Conservation (phyloP, 2,797 vertebrate species). For the Scleropages formosus region DNA sequence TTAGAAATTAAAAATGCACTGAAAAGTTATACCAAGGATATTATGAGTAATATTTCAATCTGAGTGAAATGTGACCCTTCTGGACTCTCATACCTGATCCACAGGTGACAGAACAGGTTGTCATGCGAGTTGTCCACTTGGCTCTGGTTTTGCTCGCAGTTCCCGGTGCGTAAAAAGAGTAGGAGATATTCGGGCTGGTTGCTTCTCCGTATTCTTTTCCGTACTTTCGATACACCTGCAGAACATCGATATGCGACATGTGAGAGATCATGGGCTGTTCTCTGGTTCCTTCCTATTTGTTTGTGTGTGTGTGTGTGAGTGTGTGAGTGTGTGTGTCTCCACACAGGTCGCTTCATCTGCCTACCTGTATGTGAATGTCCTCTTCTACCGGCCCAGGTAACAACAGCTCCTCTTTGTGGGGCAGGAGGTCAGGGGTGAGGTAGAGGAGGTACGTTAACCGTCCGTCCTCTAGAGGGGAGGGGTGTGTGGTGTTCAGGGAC, state of each 20-base stretch:
- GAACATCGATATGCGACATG: neutral
- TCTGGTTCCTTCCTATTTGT: no score
- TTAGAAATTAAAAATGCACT: no score
- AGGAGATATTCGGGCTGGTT: constrained; percentile 83
- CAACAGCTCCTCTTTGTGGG: constrained; percentile 76
- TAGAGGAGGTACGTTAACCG: constrained; percentile 74
- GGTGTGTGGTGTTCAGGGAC: constrained; percentile 73
- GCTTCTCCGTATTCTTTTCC: constrained; percentile 80
- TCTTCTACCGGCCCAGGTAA: constrained; percentile 73
- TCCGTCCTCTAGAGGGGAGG: constrained; percentile 80
- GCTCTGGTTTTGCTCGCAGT: constrained; percentile 44
- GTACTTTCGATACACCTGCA: constrained; percentile 86
- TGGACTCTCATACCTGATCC: constrained; percentile 74
- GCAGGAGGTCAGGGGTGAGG: constrained; percentile 78
- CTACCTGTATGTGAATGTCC: constrained; percentile 82
- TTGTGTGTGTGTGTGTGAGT: neutral
- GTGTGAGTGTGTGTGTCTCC: neutral
- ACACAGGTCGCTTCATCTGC: neutral
- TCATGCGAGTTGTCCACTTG: constrained; percentile 64
- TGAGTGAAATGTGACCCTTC: constrained; percentile 4
- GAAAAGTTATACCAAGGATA: neutral
- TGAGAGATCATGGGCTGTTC: neutral
- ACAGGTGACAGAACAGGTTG: constrained; percentile 84
- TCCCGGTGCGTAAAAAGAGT: constrained; percentile 72
- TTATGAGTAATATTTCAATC: neutral